Percentiles rank a stretch among this genome's conserved stretches.
These are phyloP conservation scores for Hirtodrosophila duncani DNA, from an alignment of 2,888 invertebrate species.

Conservation along the genomic window DNA sequence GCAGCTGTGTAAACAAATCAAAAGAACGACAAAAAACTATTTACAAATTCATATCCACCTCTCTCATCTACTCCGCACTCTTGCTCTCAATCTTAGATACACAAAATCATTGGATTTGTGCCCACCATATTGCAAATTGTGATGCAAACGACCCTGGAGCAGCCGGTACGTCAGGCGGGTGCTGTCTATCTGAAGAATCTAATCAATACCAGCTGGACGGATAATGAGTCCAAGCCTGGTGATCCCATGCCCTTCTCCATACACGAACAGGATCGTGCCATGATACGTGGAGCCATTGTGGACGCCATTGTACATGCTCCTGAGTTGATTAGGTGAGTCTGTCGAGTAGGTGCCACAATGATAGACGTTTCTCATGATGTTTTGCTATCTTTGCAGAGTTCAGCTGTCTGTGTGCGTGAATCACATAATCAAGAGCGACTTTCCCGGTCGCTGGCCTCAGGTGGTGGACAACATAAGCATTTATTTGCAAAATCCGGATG, in stretches of 20 bases:
- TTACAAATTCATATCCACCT: conserved; percentile 22
- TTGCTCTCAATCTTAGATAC: conserved; percentile 81
- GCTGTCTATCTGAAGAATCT: conserved; percentile 98
- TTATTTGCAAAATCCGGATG: conserved; percentile 94
- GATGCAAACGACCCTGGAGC: conserved; percentile 92
- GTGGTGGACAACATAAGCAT: conserved; percentile 96
- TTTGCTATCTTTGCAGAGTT: conserved; percentile 80
- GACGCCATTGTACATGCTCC: conserved; percentile 96
- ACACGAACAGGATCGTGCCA: conserved; percentile 96
- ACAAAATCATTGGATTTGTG: conserved; percentile 97
- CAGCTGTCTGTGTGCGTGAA: conserved; percentile 96
- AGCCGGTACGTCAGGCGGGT: conserved; percentile 96
- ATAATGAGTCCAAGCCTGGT: conserved; percentile 86
- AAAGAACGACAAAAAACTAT: conserved; percentile 13
- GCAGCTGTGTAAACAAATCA: conserved; percentile 61
- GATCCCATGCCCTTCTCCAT: conserved; percentile 89
- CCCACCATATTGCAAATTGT: conserved; percentile 95
- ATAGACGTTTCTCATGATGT: conserved; percentile 12
- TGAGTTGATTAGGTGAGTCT: conserved; percentile 87
- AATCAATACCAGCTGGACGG: conserved; percentile 92
- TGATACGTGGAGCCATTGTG: conserved; percentile 95
- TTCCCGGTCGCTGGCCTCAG: conserved; percentile 96
- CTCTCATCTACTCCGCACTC: conserved; percentile 1
- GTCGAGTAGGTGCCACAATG: conserved; percentile 87
- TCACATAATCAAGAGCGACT: conserved; percentile 96